A percentile compares a stretch with the other conserved stretches of the same genome.
phyloP scores from a whole-genome alignment of 2,113 vertebrate genomes.

The Colossoma macropomum region DNA sequence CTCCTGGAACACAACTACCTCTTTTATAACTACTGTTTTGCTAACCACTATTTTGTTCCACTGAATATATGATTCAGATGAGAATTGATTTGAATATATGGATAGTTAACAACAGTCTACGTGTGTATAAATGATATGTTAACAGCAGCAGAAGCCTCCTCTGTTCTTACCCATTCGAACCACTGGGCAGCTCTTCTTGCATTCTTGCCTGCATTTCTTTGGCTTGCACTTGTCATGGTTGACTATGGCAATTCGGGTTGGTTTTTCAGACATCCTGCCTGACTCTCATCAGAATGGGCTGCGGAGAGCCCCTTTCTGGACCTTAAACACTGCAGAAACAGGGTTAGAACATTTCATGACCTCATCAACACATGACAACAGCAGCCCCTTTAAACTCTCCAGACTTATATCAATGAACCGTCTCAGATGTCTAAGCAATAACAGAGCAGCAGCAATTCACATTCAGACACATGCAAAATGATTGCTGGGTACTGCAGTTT shows the following conservation, averaged over 20 bases:
- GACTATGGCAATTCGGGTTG: conserved; percentile 97
- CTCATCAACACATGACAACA: neutral
- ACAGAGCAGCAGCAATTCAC: no score
- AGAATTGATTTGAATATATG: no score
- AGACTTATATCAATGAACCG: no score
- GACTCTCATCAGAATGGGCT: conserved; percentile 5
- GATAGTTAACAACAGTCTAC: no score
- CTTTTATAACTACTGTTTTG: no score
- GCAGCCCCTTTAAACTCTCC: neutral
- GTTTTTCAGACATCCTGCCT: conserved; percentile 90
- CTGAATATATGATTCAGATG: no score
- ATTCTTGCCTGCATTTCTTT: conserved; percentile 97
- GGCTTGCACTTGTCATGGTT: conserved; percentile 99
- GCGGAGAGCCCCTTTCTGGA: neutral
- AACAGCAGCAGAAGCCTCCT: neutral
- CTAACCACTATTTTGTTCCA: no score
- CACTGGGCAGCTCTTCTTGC: conserved; percentile 98
- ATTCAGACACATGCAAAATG: no score
- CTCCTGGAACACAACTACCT: neutral
- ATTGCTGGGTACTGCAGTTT: no score
- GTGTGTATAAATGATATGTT: no score
- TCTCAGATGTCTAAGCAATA: neutral
- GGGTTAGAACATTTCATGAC: neutral
- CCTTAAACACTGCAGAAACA: conserved; percentile 11
- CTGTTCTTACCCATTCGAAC: conserved; percentile 93